Conservation (phyloP, 2,113 vertebrate genomes). For the Rhinopomastus cyanomelas region DNA sequence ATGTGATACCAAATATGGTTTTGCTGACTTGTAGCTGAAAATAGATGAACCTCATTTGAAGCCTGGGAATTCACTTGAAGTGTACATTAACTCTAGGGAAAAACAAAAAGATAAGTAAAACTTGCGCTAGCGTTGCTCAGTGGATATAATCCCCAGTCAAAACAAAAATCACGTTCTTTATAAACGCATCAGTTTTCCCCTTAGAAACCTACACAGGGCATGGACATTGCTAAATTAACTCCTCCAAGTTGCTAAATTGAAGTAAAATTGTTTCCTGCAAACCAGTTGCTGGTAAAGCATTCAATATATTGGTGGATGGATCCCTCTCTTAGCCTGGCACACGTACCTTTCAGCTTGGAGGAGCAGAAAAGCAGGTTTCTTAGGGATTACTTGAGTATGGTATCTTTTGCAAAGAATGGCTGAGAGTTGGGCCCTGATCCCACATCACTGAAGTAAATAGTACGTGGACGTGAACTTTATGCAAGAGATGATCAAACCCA, state of each 20-base stretch:
- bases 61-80: neutral
- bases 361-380: neutral
- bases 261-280: neutral
- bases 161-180: neutral
- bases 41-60: neutral
- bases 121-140: neutral
- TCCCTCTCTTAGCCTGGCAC: neutral
- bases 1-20: neutral
- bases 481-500: neutral
- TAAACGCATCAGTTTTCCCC: neutral
- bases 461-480: neutral
- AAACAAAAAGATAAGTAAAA: neutral
- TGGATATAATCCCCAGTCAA: neutral
- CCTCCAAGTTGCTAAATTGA: neutral
- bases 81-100: neutral
- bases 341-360: neutral
- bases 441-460: neutral
- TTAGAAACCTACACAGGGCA: neutral
- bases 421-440: neutral
- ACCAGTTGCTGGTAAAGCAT: neutral
- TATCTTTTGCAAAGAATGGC: neutral
- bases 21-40: conserved; percentile 7
- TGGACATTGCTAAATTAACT: neutral
- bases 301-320: neutral
- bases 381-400: neutral